Base-by-base conservation (phyloP, 2,797 vertebrate species). In the Chrysocyon brachyurus region DNA sequence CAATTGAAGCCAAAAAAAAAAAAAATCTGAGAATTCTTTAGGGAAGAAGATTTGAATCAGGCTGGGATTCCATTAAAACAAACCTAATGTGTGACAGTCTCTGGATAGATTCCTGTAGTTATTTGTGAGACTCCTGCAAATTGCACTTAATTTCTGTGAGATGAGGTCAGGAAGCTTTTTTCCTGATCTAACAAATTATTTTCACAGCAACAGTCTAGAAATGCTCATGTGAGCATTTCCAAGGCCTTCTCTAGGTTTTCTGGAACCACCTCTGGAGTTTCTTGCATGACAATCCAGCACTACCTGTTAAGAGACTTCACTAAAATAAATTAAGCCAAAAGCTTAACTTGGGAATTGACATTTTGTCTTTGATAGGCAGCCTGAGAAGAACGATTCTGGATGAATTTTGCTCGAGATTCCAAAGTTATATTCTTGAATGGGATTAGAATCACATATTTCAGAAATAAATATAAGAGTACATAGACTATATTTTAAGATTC, bases 381-480 rank as follows among this genome's bases (percentile, higher is more conserved):
- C 90, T 86, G 24, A 75, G 72, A 77, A 28, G 21, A 54, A 97
- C 24, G 46, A 52, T 70, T 83, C 64, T 54, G 81, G 31, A 56
- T 40, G 24, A 24, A 56, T 31, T 97, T 77, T 90, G 90, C 88
- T 96, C 54, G 70, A 90, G 52, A 21, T 54, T 73, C 57, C 21
- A 54, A 9, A 17, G 57, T 57, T 63, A 85, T 78, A 84, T 61
- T 87, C 81, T 94, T 88, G 78, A 91, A 92, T 89, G 75, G 36
- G 70, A 56, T 91, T 91, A 91, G 19, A 94, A 61, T 78, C 22
- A 94, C 26, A 31, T 33, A 59, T 82, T 86, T 96, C 63, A 87
- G 52, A 91, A 88, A 68, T 90, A 92, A 92, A 95, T 94, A 79
- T 15, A 36, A 85, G n/a, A 89, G 33, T 4, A 8, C 40, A 46